A percentile compares a stretch with the other conserved stretches of the same genome.
Evolutionary conservation across 2,888 invertebrate species (phyloP).

Genomic region (Synergus japonicus): DNA sequence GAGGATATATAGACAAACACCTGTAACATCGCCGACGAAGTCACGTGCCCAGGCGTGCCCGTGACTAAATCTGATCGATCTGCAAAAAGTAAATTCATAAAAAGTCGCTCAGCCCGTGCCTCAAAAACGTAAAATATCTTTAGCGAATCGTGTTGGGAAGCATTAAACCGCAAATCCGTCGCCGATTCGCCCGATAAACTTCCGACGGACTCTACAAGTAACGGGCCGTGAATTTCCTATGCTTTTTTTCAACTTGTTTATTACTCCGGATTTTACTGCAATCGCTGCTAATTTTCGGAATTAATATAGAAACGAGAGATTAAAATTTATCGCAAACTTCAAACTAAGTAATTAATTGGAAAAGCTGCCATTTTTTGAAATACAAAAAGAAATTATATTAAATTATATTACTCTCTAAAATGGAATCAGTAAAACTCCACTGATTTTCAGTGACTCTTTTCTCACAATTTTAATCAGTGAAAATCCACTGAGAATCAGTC

Average conservation of each 20-base stretch:
- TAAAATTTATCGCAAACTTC: not conserved
- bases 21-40: conserved; percentile 68
- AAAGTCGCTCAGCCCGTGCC: conserved; percentile 69
- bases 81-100: conserved; percentile 64
- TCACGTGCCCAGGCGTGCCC: conserved; percentile 74
- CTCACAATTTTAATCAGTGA: no score
- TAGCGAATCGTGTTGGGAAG: conserved; percentile 59
- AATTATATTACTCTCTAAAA: no score
- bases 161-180: conserved; percentile 65
- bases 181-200: conserved; percentile 45
- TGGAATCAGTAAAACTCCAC: no score
- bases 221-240: conserved; percentile 4
- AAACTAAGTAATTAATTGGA: no score
- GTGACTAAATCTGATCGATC: conserved; percentile 69
- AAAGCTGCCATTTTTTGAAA: no score
- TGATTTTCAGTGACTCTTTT: no score
- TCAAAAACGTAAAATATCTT: conserved; percentile 65
- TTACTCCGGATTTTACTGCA: not conserved
- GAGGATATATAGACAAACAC: conserved; percentile 65
- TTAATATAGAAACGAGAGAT: not conserved
- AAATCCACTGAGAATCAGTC: no score
- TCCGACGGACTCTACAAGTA: not conserved
- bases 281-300: not conserved
- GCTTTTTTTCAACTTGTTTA: not conserved
- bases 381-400: no score